Conservation (phyloP, 2,797 vertebrate species). For the Phrynocephalus forsythii region DNA sequence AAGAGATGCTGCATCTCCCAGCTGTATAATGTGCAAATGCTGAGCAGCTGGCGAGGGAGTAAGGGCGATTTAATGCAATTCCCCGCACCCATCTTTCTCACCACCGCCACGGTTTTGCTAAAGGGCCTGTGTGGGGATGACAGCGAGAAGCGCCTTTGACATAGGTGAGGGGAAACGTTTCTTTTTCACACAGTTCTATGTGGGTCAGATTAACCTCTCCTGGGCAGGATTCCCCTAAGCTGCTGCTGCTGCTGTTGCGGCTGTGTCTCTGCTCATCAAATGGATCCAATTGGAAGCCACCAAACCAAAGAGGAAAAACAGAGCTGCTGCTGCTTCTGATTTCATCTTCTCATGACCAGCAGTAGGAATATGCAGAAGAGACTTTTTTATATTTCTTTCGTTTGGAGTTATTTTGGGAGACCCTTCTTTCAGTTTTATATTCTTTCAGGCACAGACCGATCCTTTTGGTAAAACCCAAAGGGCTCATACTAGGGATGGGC, state of each 20-base stretch:
- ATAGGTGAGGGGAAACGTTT: slow-evolving; percentile 72
- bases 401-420: too few relatives aligned
- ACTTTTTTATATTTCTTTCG: background rate
- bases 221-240: slow-evolving; percentile 65
- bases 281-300: background rate
- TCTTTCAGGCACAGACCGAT: too few relatives aligned
- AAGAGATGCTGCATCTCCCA: slow-evolving; percentile 60
- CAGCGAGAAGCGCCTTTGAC: slow-evolving; percentile 75
- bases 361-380: background rate
- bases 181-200: slow-evolving; percentile 77
- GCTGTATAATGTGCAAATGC: slow-evolving; percentile 71
- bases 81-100: background rate
- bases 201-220: slow-evolving; percentile 80
- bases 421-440: too few relatives aligned
- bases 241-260: slow-evolving; percentile 22
- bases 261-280: background rate
- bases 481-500: too few relatives aligned
- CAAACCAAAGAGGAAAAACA: background rate
- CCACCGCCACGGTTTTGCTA: slow-evolving; percentile 63
- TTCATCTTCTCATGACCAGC: background rate
- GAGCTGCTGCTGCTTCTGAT: background rate
- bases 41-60: slow-evolving; percentile 76
- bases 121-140: slow-evolving; percentile 67
- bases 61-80: slow-evolving; percentile 75
- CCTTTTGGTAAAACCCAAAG: too few relatives aligned